phyloP scores from a whole-genome alignment of 2,797 vertebrate genomes.

The Myripristis jacobus region DNA sequence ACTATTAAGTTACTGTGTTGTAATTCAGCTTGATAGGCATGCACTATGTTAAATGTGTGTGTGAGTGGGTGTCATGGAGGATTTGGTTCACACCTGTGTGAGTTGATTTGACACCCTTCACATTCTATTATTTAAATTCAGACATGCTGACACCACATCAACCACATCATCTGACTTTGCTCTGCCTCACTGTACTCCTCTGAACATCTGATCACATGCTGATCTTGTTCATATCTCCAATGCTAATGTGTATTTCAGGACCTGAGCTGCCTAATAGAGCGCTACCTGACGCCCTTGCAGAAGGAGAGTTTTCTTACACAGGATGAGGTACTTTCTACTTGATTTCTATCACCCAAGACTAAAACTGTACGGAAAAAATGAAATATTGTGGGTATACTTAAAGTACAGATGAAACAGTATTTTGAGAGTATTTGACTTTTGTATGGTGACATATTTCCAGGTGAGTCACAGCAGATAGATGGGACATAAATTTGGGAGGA shows the following conservation, averaged over 20 bases:
- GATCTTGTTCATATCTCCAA: constrained; percentile 5
- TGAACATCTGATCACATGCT: background rate
- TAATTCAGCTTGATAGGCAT: background rate
- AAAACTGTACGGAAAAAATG: background rate
- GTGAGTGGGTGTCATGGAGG: background rate
- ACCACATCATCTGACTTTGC: constrained; percentile 2
- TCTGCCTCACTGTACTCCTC: constrained; percentile 16
- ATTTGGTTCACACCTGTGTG: constrained; percentile 14
- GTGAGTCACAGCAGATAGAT: no score
- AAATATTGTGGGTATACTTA: background rate
- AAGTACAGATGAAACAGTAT: no score
- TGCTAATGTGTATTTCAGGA: constrained; percentile 82
- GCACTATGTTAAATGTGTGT: background rate
- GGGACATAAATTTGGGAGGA: no score
- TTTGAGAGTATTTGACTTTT: no score
- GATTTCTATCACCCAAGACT: constrained; percentile 2
- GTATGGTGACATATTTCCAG: no score
- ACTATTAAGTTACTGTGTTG: background rate
- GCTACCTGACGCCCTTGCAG: constrained; percentile 93
- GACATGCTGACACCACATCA: constrained; percentile 7
- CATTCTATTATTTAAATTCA: constrained; percentile 1
- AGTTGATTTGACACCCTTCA: constrained; percentile 16
- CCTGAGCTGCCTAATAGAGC: constrained; percentile 93
- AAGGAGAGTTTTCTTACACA: constrained; percentile 94
- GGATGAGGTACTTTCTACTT: constrained; percentile 88